A percentile compares a stretch with the other conserved stretches of the same genome.
These are phyloP conservation scores for Athetis lepigone DNA, from an alignment of 2,888 invertebrate species.

Conservation along the genomic window DNA sequence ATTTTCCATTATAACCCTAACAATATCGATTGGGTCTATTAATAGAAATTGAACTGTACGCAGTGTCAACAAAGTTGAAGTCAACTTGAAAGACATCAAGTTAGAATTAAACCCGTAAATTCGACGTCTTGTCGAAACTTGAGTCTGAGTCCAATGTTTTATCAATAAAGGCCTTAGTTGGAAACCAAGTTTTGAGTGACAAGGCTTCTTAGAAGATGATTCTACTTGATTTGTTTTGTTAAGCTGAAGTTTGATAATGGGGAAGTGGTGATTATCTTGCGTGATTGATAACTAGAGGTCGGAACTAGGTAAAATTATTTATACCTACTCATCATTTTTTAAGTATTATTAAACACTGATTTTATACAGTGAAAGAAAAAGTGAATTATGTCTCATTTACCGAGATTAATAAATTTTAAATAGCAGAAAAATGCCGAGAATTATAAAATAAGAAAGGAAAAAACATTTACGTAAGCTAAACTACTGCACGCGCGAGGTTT, in stretches of 20 bases:
- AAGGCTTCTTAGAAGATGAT: slow-evolving; percentile 23
- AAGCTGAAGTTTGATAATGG: slow-evolving; percentile 13
- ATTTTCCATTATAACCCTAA: slow-evolving; percentile 10
- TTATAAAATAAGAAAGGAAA: too few species aligned
- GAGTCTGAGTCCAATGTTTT: slow-evolving; percentile 55
- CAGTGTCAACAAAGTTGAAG: slow-evolving; percentile 24
- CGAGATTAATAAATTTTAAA: too few species aligned
- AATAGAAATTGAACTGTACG: slow-evolving; percentile 17
- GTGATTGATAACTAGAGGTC: too few species aligned
- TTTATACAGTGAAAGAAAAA: too few species aligned
- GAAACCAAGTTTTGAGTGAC: slow-evolving; percentile 48
- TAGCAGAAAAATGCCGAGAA: too few species aligned
- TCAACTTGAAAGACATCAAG: slow-evolving; percentile 33
- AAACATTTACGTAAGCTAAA: too few species aligned
- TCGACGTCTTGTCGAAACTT: slow-evolving; percentile 57
- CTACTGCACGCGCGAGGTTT: too few species aligned
- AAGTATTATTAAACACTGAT: too few species aligned
- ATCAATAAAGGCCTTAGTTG: slow-evolving; percentile 60
- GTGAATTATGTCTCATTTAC: too few species aligned
- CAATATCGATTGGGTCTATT: slow-evolving; percentile 8
- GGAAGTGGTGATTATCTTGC: background rate
- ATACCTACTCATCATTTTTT: too few species aligned
- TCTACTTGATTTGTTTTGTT: slow-evolving; percentile 26
- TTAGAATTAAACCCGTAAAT: slow-evolving; percentile 49
- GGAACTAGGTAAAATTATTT: too few species aligned